These are phyloP conservation scores for Speoplatyrhinus poulsoni DNA, from an alignment of 2,113 vertebrate species.

Conservation along the genomic window DNA sequence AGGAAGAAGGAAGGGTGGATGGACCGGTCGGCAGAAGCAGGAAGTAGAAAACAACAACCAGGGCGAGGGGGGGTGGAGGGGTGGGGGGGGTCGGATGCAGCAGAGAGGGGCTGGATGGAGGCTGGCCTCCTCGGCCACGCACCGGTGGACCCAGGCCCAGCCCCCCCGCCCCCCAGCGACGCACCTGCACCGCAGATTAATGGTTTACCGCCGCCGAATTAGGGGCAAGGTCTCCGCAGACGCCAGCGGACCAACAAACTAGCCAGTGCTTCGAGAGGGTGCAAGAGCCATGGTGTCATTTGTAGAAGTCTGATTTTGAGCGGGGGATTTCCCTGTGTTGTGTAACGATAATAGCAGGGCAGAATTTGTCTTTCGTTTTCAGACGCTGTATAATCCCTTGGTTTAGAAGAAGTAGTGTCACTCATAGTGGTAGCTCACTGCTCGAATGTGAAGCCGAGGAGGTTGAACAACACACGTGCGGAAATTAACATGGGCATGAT, in stretches of 20 bases:
- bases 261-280: conserved; percentile 11
- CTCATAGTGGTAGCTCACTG: neutral
- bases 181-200: conserved; percentile 80
- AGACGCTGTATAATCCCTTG: neutral
- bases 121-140: conserved; percentile 66
- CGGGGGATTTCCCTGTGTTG: no score
- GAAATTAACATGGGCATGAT: neutral
- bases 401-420: no score
- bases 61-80: conserved; percentile 13
- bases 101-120: conserved; percentile 44
- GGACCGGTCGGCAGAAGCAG: conserved; percentile 46
- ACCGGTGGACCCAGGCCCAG: conserved; percentile 70
- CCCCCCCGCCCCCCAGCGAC: conserved; percentile 57
- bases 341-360: neutral
- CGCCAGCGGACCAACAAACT: conserved; percentile 45
- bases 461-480: neutral
- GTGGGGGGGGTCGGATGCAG: conserved; percentile 30
- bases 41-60: conserved; percentile 43
- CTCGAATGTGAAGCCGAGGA: neutral
- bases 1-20: conserved; percentile 26
- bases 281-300: no score
- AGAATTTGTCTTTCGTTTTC: neutral
- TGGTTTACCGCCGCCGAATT: conserved; percentile 80
- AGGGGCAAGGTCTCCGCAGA: conserved; percentile 67
- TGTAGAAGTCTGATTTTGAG: neutral